These are phyloP conservation scores for Eudyptes chrysolophus DNA, from an alignment of 2,113 vertebrate species.

Conservation along the genomic window DNA sequence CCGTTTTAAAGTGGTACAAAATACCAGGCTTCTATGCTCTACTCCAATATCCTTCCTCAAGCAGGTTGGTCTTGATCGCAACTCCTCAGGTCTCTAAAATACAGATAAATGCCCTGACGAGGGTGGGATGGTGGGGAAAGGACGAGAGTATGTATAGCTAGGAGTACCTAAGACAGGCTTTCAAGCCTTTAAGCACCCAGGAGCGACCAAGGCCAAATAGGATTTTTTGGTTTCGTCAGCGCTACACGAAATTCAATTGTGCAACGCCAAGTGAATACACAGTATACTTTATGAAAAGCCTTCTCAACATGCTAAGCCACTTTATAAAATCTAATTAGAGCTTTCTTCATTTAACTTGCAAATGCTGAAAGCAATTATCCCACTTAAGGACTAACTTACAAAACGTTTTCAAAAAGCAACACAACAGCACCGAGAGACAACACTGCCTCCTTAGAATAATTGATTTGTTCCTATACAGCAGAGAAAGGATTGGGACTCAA, in stretches of 20 bases:
- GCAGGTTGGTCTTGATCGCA: neutral
- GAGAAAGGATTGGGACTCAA: neutral
- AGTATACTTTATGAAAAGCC: slow-evolving; percentile 62
- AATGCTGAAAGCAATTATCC: slow-evolving; percentile 68
- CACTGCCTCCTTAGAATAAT: slow-evolving; percentile 41
- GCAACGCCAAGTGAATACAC: slow-evolving; percentile 34
- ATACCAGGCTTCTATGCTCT: neutral
- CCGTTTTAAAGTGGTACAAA: neutral
- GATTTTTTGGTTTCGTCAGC: slow-evolving; percentile 45
- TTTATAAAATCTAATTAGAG: slow-evolving; percentile 69
- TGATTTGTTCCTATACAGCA: slow-evolving; percentile 39
- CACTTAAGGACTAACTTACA: slow-evolving; percentile 65
- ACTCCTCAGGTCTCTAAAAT: neutral
- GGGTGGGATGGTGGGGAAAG: neutral
- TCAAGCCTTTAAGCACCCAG: neutral
- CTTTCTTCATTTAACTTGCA: slow-evolving; percentile 72
- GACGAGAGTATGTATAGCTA: neutral
- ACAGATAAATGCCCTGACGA: neutral
- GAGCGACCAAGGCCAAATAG: neutral
- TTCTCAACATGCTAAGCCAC: slow-evolving; percentile 64
- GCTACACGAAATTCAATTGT: slow-evolving; percentile 37
- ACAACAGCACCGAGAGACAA: slow-evolving; percentile 38
- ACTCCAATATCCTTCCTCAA: neutral
- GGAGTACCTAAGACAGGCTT: neutral
- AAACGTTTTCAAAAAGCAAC: slow-evolving; percentile 64